A percentile compares a stretch with the other conserved stretches of the same genome.
Evolutionary conservation across 2,797 vertebrate species (phyloP).

Genomic region (Coilia nasus): DNA sequence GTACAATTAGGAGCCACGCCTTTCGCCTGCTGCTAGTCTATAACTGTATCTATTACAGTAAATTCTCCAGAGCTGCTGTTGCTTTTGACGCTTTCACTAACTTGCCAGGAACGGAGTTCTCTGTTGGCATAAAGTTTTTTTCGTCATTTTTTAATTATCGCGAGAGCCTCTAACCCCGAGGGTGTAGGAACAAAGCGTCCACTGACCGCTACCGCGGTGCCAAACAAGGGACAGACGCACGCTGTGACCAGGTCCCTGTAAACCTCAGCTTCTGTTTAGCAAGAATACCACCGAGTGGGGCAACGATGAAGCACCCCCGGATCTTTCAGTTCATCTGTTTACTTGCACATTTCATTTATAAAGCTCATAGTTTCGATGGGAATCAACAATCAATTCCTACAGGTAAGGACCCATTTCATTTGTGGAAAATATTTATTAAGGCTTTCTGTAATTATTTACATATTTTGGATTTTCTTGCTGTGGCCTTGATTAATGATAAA

Average conservation of each 20-base stretch:
- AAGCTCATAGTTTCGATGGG: slow-evolving; percentile 51
- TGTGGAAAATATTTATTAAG: no score
- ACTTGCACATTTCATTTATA: slow-evolving; percentile 58
- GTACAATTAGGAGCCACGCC: slow-evolving; percentile 67
- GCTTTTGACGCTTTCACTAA: slow-evolving; percentile 24
- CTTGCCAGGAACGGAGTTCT: slow-evolving; percentile 22
- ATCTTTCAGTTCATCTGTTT: slow-evolving; percentile 58
- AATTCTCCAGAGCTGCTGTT: slow-evolving; percentile 28
- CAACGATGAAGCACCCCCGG: slow-evolving; percentile 69
- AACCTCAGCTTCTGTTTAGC: slow-evolving; percentile 26
- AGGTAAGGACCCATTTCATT: slow-evolving; percentile 62
- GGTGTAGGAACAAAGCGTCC: slow-evolving; percentile 36
- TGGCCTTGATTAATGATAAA: background rate
- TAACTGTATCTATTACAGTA: slow-evolving; percentile 53
- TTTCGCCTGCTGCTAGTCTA: slow-evolving; percentile 51
- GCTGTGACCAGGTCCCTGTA: slow-evolving; percentile 36
- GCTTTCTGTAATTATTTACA: background rate
- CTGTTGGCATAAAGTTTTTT: background rate
- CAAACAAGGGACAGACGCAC: slow-evolving; percentile 32
- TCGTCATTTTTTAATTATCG: slow-evolving; percentile 57
- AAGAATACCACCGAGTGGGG: slow-evolving; percentile 31
- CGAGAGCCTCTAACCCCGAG: slow-evolving; percentile 57
- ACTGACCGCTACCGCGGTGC: slow-evolving; percentile 40
- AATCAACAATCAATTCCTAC: slow-evolving; percentile 61
- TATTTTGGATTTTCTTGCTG: background rate